These are phyloP conservation scores for Ichneumon xanthorius DNA, from an alignment of 2,888 invertebrate species.

Conservation along the genomic window DNA sequence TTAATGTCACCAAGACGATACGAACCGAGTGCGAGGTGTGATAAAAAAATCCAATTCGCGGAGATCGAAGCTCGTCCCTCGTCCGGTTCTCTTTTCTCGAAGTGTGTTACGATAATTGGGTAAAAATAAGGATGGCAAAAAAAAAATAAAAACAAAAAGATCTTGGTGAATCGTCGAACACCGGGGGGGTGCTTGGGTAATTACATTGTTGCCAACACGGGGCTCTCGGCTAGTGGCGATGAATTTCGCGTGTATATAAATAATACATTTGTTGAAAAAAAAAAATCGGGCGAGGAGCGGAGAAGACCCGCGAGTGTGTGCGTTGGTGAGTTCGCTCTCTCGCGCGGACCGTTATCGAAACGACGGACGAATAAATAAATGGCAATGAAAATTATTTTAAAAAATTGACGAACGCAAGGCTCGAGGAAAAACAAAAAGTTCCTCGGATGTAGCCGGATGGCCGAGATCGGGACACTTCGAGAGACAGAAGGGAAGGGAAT, in stretches of 20 bases:
- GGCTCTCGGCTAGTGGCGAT: too few species aligned
- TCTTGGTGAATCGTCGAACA: too few species aligned
- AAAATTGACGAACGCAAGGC: not conserved
- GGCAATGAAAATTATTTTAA: not conserved
- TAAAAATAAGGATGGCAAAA: too few species aligned
- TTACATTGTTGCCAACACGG: too few species aligned
- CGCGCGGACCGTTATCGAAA: not conserved
- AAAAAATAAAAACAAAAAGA: too few species aligned
- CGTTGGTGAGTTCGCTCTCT: not conserved
- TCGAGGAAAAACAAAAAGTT: not conserved
- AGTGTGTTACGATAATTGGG: too few species aligned
- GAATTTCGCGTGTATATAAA: not conserved
- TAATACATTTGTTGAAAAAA: not conserved
- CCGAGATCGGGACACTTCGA: not conserved
- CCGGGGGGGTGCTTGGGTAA: too few species aligned
- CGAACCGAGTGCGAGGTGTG: too few species aligned
- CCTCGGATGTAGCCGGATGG: not conserved
- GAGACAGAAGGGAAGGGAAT: conserved; percentile 18
- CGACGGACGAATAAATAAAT: not conserved
- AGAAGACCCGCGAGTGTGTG: not conserved
- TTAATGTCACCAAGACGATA: too few species aligned
- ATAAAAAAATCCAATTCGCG: too few species aligned
- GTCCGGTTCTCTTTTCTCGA: too few species aligned
- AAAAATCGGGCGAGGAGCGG: not conserved
- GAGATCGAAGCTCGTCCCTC: too few species aligned